Conservation (phyloP, 2,113 vertebrate genomes). For the Amazona vittata region DNA sequence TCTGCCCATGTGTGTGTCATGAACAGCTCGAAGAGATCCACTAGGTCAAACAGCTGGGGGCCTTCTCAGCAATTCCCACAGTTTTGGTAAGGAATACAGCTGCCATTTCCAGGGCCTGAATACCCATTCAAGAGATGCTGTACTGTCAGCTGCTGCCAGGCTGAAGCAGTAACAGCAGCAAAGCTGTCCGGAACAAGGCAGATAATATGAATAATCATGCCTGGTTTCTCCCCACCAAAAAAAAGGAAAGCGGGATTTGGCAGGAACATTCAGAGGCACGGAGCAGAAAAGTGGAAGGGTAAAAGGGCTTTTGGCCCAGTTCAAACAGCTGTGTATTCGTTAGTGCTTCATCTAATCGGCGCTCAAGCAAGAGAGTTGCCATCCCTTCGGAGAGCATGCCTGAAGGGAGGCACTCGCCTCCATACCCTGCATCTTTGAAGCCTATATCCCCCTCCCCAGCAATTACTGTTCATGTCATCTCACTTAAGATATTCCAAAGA, state of each 20-base stretch:
- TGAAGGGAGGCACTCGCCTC: rapidly evolving
- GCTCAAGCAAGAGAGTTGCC: not conserved
- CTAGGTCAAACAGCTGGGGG: not conserved
- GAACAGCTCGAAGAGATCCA: not conserved
- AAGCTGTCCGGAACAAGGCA: not conserved
- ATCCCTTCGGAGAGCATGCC: rapidly evolving
- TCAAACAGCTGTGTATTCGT: not conserved
- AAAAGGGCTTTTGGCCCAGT: not conserved
- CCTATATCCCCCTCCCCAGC: not conserved
- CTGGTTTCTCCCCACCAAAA: rapidly evolving
- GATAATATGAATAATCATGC: not conserved
- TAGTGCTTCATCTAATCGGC: not conserved
- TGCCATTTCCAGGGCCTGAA: not conserved
- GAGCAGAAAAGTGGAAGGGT: not conserved
- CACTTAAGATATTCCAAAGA: not conserved
- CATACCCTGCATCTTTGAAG: not conserved
- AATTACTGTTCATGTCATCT: not conserved
- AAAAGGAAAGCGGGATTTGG: not conserved
- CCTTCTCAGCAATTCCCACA: not conserved
- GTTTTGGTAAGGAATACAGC: not conserved
- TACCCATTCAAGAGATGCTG: not conserved
- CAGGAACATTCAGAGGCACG: not conserved
- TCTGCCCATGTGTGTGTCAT: not conserved
- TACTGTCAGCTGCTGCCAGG: not conserved
- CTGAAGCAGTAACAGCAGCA: not conserved